Base-by-base conservation (phyloP, 2,888 invertebrate species). In the Leptopilina drosophilae region DNA sequence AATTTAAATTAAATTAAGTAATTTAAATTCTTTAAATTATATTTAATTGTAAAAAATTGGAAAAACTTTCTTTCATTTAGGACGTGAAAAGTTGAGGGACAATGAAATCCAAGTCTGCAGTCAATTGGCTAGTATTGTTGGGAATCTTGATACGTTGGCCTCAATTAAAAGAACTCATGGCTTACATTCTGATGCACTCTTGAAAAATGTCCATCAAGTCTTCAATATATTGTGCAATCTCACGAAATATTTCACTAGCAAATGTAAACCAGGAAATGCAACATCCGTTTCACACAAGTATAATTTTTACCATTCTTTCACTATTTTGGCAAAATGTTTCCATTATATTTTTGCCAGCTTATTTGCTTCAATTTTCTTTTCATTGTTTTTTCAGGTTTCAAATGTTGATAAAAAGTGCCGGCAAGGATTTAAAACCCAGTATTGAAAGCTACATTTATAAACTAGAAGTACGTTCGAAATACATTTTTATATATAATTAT, bases 361-460 rank as follows among this genome's bases (percentile, higher is more conserved):
- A 33, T 33, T 33, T 69, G 9, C 62, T 53, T 14, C 20, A 6
- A 67, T 67, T 46, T 26, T 42, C 53, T 59, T 26, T 20, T 20
- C 20, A 49, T 66, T 66, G 64, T 64, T 14, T 15, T 78, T 59
- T 46, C 80, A 89, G 89, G 79, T 90, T 89, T 78, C 83, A 87
- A 53, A 87, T 87, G 78, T 84, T 89, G 8, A 83, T 90, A n/a
- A 85, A 94, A 86, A 87, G 94, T 26, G 92, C 94, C 81, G 95
- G 95, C 56, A 94, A 94, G 87, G 93, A 93, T 84, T 87, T 95
- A 3, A 94, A 94, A 0, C 88, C 92, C 0, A 91, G 93, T 8
- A 93, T 93, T 26, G 94, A 95, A 88, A 93, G 93, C 80, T 92
- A 95, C 7, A 94, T 95, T 56, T 92, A 93, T 0, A 93, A 94